Base-by-base conservation (phyloP, 2,797 vertebrate genomes). In the Momotus momota region DNA sequence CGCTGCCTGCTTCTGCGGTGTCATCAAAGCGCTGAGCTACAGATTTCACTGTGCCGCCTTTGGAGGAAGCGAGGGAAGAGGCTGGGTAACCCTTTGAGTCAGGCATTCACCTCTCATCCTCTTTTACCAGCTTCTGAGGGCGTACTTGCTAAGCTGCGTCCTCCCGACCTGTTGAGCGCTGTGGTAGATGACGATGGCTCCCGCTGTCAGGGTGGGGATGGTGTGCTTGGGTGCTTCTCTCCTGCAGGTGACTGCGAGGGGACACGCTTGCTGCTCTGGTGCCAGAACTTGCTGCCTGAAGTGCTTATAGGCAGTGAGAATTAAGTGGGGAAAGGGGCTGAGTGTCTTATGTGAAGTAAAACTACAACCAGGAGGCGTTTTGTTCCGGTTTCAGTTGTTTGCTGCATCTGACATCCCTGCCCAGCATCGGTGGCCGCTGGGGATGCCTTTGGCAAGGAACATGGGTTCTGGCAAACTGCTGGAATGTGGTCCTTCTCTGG, bases 171-270 rank as follows among this genome's bases (percentile, higher is more conserved):
- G 26, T 6, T 20, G 43, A 27, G 16, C 2, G 33, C 21, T 1
- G 20, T 15, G n/a, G 13, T 41, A 33, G 1, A 41, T 29, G 48
- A 60, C 1, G 11, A 10, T 21, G 21, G 35, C 35, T 67, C 51
- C 78, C 27, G 26, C 2, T 4, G 6, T 16, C 5, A 0, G 38
- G 48, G 8, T 22, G 35, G 26, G 25, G 7, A 7, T 4, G 5
- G 33, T 2, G 4, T 5, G 4, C 10, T 2, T 43, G 2, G 18
- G 41, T 2, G 2, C 46, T 61, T 65, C 21, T 19, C 33, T n/a
- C 20, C 58, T 8, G 62, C 5, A 2, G 15, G 3, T 1, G 1
- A 2, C 3, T 14, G 10, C 0, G 2, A 21, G 31, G 40, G 31
- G 33, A 27, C 14, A 1, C 1, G 1, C 62, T 67, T 3, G 10